These are phyloP conservation scores for Hyles lineata DNA, from an alignment of 2,888 invertebrate genomes.

Conservation along the genomic window DNA sequence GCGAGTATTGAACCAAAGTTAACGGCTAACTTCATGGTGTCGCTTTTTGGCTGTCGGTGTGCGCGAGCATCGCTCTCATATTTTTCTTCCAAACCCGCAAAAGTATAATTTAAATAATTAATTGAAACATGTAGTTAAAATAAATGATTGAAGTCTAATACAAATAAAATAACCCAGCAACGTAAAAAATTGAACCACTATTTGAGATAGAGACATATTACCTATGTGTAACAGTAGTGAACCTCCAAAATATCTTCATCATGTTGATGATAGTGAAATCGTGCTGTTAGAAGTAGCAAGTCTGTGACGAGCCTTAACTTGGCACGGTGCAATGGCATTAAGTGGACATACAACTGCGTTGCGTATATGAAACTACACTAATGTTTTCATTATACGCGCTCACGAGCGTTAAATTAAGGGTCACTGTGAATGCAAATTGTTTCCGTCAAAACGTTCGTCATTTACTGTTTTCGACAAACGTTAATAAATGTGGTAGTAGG, in stretches of 20 bases:
- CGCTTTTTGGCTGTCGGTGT: no score
- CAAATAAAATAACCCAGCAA: no score
- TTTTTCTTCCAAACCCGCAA: no score
- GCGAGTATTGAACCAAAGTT: no score
- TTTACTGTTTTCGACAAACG: neutral
- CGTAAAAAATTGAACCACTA: neutral
- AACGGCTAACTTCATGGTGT: no score
- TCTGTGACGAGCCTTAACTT: neutral
- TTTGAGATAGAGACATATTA: neutral
- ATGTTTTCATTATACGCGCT: constrained; percentile 12
- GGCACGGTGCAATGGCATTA: neutral
- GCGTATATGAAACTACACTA: constrained; percentile 13
- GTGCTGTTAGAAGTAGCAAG: neutral
- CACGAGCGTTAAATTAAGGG: constrained; percentile 21
- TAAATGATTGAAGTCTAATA: no score
- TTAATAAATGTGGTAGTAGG: neutral
- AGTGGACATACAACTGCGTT: constrained; percentile 7
- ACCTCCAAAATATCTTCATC: neutral
- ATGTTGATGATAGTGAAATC: neutral
- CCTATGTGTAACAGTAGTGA: neutral
- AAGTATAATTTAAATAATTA: no score
- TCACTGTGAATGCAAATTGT: constrained; percentile 33
- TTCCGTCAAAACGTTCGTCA: constrained; percentile 9
- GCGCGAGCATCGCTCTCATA: no score
- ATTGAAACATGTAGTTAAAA: no score